Evolutionary conservation across 2,113 vertebrate species (phyloP).

Genomic region (Verasper variegatus): DNA sequence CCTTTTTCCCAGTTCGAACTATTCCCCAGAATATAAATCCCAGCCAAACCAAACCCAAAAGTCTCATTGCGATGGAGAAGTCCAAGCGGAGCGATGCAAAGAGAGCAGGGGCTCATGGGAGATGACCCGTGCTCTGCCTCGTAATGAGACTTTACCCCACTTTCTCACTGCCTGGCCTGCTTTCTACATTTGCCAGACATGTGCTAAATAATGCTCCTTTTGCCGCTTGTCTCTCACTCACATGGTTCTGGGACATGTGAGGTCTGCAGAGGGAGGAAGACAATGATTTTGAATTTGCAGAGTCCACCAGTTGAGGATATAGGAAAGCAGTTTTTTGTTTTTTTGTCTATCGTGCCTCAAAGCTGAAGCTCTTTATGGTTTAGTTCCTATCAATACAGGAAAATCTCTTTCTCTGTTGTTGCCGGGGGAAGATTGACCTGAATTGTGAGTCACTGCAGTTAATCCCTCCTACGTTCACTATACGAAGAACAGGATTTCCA

Average conservation of each 20-base stretch:
- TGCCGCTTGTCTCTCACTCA: slow-evolving; percentile 51
- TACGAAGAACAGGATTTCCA: slow-evolving; percentile 59
- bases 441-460: slow-evolving; percentile 75
- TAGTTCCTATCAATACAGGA: slow-evolving; percentile 66
- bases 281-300: neutral
- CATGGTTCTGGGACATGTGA: slow-evolving; percentile 17
- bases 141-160: slow-evolving; percentile 77
- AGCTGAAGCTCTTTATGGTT: slow-evolving; percentile 65
- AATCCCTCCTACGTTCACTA: slow-evolving; percentile 76
- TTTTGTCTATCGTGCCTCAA: slow-evolving; percentile 33
- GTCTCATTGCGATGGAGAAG: slow-evolving; percentile 46
- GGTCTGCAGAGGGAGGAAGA: slow-evolving; percentile 2
- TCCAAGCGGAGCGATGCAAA: slow-evolving; percentile 40
- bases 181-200: slow-evolving; percentile 61
- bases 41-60: slow-evolving; percentile 47
- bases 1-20: slow-evolving; percentile 26
- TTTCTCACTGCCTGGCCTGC: slow-evolving; percentile 63
- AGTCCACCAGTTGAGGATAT: slow-evolving; percentile 22
- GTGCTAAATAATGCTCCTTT: slow-evolving; percentile 55
- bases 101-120: slow-evolving; percentile 62
- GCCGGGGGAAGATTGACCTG: slow-evolving; percentile 74
- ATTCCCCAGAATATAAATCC: slow-evolving; percentile 28
- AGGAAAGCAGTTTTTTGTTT: slow-evolving; percentile 14
- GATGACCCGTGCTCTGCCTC: slow-evolving; percentile 67
- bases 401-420: slow-evolving; percentile 68